Evolutionary conservation across 2,888 invertebrate species (phyloP).

Genomic region (Diploptera punctata): DNA sequence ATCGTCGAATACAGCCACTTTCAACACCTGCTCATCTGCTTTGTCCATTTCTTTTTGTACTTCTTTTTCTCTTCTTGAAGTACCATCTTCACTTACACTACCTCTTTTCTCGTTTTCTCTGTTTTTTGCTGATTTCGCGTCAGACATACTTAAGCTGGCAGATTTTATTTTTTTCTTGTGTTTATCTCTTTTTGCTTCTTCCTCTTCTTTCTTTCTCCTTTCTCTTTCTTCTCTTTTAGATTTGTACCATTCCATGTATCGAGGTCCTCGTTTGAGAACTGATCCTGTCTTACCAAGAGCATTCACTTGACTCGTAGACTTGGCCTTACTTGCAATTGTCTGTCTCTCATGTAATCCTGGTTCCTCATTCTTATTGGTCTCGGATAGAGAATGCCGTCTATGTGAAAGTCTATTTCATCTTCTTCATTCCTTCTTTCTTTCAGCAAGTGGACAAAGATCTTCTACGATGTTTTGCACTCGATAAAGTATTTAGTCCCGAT

Average conservation of each 20-base stretch:
- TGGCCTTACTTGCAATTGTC: constrained; percentile 17
- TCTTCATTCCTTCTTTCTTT: neutral
- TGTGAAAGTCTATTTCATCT: neutral
- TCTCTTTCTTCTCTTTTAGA: constrained; percentile 62
- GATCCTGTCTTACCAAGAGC: constrained; percentile 4
- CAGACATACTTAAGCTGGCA: constrained; percentile 41
- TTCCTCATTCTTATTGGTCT: neutral
- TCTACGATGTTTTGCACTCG: neutral
- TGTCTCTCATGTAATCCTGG: neutral
- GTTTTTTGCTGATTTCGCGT: neutral
- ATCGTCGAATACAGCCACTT: constrained; percentile 59
- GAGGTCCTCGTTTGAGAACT: constrained; percentile 52
- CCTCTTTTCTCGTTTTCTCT: neutral
- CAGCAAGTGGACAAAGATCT: neutral
- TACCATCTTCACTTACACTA: constrained; percentile 51
- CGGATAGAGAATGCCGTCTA: constrained; percentile 19
- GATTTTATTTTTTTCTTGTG: constrained; percentile 40
- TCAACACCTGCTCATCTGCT: constrained; percentile 24
- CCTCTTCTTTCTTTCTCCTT: constrained; percentile 56
- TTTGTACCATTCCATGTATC: constrained; percentile 82
- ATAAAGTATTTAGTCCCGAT: neutral
- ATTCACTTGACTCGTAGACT: constrained; percentile 10
- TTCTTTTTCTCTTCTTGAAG: constrained; percentile 57
- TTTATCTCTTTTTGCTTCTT: constrained; percentile 46
- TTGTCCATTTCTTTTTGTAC: constrained; percentile 32